Conservation (phyloP, 2,113 vertebrate species). For the Scatophagus argus region DNA sequence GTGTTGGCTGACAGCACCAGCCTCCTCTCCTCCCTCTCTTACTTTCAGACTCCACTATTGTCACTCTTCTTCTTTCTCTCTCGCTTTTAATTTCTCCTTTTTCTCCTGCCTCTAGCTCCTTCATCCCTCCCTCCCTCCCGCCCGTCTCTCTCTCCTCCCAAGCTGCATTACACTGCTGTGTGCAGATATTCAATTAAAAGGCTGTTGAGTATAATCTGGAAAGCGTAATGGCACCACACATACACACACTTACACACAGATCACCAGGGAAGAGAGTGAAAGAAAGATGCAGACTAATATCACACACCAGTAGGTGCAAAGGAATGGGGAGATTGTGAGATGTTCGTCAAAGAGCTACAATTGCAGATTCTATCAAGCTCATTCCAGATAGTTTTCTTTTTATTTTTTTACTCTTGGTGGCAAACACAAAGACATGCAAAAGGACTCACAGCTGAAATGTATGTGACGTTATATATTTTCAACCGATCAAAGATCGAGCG, state of each 20-base stretch:
- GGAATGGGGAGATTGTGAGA: constrained; percentile 18
- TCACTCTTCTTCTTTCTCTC: neutral
- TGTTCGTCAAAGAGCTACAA: constrained; percentile 25
- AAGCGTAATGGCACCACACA: constrained; percentile 21
- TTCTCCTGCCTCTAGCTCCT: constrained; percentile 17
- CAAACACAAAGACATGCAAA: constrained; percentile 23
- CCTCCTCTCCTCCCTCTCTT: constrained; percentile 12
- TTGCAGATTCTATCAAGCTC: constrained; percentile 15
- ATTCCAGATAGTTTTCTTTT: neutral
- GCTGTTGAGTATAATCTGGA: constrained; percentile 44
- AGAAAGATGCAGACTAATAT: constrained; percentile 46
- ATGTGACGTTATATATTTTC: constrained; percentile 22
- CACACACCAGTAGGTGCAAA: constrained; percentile 42
- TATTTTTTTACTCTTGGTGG: neutral
- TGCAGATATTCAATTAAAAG: constrained; percentile 75
- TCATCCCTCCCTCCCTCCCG: constrained; percentile 4
- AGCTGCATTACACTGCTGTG: constrained; percentile 56
- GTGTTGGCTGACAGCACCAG: constrained; percentile 67
- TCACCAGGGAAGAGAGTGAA: neutral
- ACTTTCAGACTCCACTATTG: neutral
- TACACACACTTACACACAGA: neutral
- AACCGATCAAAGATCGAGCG: constrained; percentile 24
- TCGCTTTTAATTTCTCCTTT: constrained; percentile 15
- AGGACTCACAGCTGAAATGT: neutral
- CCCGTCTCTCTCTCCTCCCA: constrained; percentile 32